Conservation (phyloP, 2,113 vertebrate genomes). For the Struthidea cinerea region DNA sequence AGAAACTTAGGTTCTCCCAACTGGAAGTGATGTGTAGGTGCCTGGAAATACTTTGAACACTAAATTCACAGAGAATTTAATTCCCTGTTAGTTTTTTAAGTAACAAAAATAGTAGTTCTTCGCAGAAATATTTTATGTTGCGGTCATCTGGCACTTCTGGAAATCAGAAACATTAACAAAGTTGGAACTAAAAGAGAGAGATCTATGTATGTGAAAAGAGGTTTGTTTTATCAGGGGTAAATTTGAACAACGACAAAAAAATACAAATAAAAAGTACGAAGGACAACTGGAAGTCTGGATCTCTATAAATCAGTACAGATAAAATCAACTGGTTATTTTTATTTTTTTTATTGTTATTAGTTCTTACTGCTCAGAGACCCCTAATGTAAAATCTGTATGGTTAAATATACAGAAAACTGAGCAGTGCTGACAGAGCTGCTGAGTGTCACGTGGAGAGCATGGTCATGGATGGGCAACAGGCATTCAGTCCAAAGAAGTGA, state of each 20-base stretch:
- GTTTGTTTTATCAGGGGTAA: background rate
- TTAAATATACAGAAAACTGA: background rate
- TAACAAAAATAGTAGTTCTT: background rate
- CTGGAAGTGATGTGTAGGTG: background rate
- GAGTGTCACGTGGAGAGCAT: rapidly evolving
- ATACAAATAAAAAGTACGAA: rapidly evolving
- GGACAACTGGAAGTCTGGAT: background rate
- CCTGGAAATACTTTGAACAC: background rate
- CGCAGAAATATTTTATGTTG: background rate
- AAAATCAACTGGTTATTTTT: background rate
- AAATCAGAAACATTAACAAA: background rate
- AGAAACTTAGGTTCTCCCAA: background rate
- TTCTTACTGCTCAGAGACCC: background rate
- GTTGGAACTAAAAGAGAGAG: background rate
- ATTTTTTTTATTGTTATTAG: background rate
- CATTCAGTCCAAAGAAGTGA: background rate
- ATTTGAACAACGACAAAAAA: background rate
- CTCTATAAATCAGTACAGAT: background rate
- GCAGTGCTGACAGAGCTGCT: background rate
- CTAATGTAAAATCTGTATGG: background rate
- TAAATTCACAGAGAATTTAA: background rate
- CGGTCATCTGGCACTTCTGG: background rate
- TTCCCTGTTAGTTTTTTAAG: background rate
- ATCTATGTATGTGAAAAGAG: background rate
- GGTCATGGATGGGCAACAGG: background rate